phyloP scores from a whole-genome alignment of 2,113 vertebrate species.

The Micronycteris hirsuta region DNA sequence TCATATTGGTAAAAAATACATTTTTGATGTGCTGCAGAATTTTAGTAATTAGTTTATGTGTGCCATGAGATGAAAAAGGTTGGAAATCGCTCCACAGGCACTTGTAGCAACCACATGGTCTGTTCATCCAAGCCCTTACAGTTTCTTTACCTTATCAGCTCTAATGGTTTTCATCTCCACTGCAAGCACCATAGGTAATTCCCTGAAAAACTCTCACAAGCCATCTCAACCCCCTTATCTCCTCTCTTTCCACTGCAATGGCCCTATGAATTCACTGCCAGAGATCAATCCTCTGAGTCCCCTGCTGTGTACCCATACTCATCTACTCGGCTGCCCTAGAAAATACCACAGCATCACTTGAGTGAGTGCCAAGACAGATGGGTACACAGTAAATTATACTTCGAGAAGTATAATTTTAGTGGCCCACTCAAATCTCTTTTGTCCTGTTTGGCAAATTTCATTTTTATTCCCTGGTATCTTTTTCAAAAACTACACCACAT shows the following conservation, averaged over 20 bases:
- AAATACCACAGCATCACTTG: background rate
- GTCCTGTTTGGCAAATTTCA: background rate
- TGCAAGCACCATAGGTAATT: background rate
- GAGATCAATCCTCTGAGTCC: background rate
- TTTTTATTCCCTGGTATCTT: background rate
- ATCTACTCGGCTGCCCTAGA: background rate
- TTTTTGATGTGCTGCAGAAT: background rate
- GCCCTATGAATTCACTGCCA: background rate
- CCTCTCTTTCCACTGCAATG: background rate
- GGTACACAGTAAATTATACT: too few relatives aligned
- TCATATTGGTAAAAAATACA: background rate
- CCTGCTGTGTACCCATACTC: background rate
- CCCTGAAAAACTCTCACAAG: background rate
- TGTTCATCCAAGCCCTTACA: background rate
- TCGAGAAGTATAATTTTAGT: background rate
- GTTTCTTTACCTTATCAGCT: background rate
- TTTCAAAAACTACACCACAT: background rate
- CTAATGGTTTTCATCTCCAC: background rate
- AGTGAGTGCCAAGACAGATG: background rate
- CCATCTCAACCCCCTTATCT: background rate
- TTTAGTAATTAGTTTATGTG: background rate
- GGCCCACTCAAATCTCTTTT: background rate
- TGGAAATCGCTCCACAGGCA: background rate
- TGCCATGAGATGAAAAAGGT: background rate
- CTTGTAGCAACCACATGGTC: background rate